Base-by-base conservation (phyloP, 2,113 vertebrate genomes). In the Gnathonemus echidnorhynchus region DNA sequence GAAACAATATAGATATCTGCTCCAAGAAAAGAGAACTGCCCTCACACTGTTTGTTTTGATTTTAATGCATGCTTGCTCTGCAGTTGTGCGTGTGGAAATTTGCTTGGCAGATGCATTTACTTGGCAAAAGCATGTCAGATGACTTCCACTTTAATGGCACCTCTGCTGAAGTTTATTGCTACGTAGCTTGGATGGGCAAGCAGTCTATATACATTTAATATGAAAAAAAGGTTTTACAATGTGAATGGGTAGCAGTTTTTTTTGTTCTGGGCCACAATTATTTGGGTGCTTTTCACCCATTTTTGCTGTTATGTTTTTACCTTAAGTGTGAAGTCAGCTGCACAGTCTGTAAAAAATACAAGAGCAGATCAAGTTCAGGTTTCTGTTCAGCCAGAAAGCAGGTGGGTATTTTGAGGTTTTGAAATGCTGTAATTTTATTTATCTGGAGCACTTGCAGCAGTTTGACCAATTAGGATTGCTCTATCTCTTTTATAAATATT, bases 41-140 rank as follows among this genome's bases (percentile, higher is more conserved):
- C 89, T 91, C 90, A 80, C 53, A 84, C 83, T 88, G 90, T 91
- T 92, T 91, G 80, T 88, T 53, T 88, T 89, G 91, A 88, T 92
- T 88, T 91, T 91, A 90, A 90, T 91, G 85, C 42, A 88, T 66
- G 90, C 52, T 48, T 56, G 88, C 84, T 74, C 83, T 89, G 27
- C 66, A 89, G 50, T 39, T 80, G 52, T 46, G 5, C 53, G 49
- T 80, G 86, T 46, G 87, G 48, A 91, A 90, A 92, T 91, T 91
- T 90, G 87, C n/a, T 6, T 91, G 91, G 91, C 53, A 83, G 88
- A 91, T 90, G 66, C 85, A 58, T 90, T 92, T 50, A 52, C 80
- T 52, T 88, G 6, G 90, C 88, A 90, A 91, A 88, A 90, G 90
- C 90, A 90, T 91, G 88, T 74, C 87, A 46, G 87, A 56, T 3